Base-by-base conservation (phyloP, 2,113 vertebrate genomes). In the Bagarius yarrelli region DNA sequence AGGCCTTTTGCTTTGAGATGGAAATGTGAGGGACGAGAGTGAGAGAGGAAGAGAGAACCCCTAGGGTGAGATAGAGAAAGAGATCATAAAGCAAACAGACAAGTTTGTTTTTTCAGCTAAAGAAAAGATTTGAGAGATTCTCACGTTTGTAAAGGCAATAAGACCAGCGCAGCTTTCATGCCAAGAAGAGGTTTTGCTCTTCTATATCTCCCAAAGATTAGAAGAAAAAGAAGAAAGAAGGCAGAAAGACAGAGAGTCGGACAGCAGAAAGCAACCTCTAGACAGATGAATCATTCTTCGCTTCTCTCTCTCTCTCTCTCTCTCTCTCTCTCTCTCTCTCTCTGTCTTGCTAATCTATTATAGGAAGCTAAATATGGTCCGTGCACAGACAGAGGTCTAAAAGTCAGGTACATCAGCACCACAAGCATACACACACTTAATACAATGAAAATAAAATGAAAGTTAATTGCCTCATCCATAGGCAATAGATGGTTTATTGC, bases 291-390 rank as follows among this genome's bases (percentile, higher is more conserved):
- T 93, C 91, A 91, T 86, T 80, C 57, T 78, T 32, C n/a, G 50
- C 77, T 12, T 55, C 18, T 75, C 71, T 76, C 61, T 69, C 70
- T 63, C 36, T 69, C 61, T 76, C 36, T 70, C 40, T 57, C 56
- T 74, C 70, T 80, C 79, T 80, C 71, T 50, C n/a, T 25, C 13
- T 60, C 61, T 61, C 76, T 67, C 36, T 67, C 77, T 82, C 78
- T 88, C 88, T 87, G 84, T 83, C 82, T 91, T 89, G 85, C 86
- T 88, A 73, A 78, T 84, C 80, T 89, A 88, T 86, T 52, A 12
- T 53, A 64, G 44, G 53, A 81, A 79, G 91, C 91, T 94, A 93
- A 89, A 91, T 93, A 91, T 92, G 93, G 93, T 87, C 59, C 87
- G 90, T 90, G 88, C 90, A 85, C 57, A 69, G 85, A 86, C 57